Conservation (phyloP, 1,140 invertebrate species). For the Liolophura sinensis region DNA sequence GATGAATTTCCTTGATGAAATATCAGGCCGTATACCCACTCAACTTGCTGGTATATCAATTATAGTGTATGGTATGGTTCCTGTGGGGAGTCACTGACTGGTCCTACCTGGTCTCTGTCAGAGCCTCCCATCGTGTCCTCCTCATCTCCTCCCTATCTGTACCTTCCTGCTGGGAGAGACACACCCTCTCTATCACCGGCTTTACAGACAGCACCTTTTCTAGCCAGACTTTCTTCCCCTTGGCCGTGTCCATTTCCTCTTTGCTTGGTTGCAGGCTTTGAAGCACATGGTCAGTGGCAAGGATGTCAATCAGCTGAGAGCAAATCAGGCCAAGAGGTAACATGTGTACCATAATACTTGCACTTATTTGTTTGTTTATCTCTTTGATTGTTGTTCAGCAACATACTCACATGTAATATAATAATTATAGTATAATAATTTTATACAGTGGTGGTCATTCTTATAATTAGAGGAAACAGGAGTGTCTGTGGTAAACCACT, state of each 20-base stretch:
- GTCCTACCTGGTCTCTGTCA: background rate
- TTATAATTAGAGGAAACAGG: no score
- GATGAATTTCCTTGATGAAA: no score
- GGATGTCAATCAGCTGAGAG: slow-evolving; percentile 28
- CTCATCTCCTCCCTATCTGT: background rate
- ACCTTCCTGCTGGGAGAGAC: background rate
- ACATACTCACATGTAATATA: no score
- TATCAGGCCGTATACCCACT: no score
- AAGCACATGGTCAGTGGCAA: slow-evolving; percentile 17
- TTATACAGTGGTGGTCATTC: no score
- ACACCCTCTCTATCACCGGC: slow-evolving; percentile 23
- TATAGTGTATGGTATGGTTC: no score
- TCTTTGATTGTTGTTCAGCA: no score
- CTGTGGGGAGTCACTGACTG: background rate
- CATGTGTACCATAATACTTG: no score
- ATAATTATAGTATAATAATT: no score
- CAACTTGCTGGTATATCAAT: no score
- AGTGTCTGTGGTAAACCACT: no score
- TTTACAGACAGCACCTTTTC: slow-evolving; percentile 14
- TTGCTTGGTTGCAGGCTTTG: slow-evolving; percentile 18
- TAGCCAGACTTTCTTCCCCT: slow-evolving; percentile 18
- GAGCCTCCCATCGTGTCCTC: background rate
- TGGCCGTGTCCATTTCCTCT: slow-evolving; percentile 12
- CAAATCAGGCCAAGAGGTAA: background rate
- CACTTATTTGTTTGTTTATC: no score